phyloP scores from a whole-genome alignment of 2,888 invertebrate genomes.

The Chrysopilus asiliformis region DNA sequence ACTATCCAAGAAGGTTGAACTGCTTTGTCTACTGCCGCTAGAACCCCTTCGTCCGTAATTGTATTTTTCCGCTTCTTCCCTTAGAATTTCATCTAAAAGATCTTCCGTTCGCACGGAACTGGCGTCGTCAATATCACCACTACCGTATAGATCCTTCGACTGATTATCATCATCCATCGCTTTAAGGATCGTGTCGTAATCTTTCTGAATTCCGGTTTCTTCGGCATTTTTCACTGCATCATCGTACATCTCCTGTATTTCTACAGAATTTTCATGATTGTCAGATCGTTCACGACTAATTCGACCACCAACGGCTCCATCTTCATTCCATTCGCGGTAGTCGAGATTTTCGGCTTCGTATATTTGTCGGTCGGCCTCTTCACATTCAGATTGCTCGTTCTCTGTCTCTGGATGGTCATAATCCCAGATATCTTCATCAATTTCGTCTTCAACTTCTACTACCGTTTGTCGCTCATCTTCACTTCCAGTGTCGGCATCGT shows the following conservation, averaged over 20 bases:
- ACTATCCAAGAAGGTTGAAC: slow-evolving; percentile 23
- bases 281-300: no score
- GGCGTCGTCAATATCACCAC: background rate
- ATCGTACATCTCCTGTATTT: slow-evolving; percentile 32
- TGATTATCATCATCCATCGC: slow-evolving; percentile 17
- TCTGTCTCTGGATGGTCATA: slow-evolving; percentile 11
- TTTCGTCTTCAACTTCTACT: slow-evolving; percentile 31
- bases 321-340: slow-evolving; percentile 29
- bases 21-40: background rate
- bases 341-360: slow-evolving; percentile 26
- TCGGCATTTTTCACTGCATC: slow-evolving; percentile 31
- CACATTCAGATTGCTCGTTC: slow-evolving; percentile 30
- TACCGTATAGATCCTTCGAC: background rate
- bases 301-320: slow-evolving; percentile 29
- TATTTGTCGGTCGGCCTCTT: slow-evolving; percentile 30
- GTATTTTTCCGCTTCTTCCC: slow-evolving; percentile 6
- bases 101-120: slow-evolving; percentile 8
- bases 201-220: slow-evolving; percentile 29
- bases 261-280: slow-evolving; percentile 17
- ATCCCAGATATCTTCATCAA: slow-evolving; percentile 32
- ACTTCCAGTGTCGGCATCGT: slow-evolving; percentile 23
- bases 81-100: slow-evolving; percentile 10
- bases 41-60: background rate
- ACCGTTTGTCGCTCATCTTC: slow-evolving; percentile 33
- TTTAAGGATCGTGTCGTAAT: slow-evolving; percentile 28